phyloP scores from a whole-genome alignment of 2,113 vertebrate genomes.

The Vimba vimba region DNA sequence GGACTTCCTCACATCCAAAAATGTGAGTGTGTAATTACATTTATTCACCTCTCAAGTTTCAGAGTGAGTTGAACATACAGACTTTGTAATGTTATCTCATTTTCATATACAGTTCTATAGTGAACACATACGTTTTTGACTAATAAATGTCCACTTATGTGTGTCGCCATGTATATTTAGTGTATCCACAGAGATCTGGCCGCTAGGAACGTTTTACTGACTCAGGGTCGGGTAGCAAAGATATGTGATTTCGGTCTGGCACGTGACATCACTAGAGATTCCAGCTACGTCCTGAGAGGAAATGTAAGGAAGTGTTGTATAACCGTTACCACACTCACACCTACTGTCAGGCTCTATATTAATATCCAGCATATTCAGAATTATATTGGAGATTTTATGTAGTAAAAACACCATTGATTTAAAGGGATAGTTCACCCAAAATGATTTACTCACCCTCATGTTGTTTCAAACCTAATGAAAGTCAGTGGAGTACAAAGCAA shows the following conservation, averaged over 20 bases:
- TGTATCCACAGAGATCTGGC: slow-evolving; percentile 98
- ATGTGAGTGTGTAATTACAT: slow-evolving; percentile 77
- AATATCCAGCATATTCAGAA: background rate
- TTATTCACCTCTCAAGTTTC: slow-evolving; percentile 11
- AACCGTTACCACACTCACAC: background rate
- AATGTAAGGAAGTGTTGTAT: slow-evolving; percentile 83
- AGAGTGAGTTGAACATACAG: background rate
- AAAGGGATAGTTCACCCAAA: background rate
- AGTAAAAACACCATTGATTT: background rate
- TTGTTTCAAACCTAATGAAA: background rate
- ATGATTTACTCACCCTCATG: background rate
- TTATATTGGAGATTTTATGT: background rate
- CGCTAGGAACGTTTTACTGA: slow-evolving; percentile 94
- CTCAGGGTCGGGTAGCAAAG: slow-evolving; percentile 94
- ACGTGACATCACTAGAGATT: slow-evolving; percentile 95
- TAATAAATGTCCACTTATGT: slow-evolving; percentile 42
- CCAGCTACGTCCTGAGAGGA: slow-evolving; percentile 96
- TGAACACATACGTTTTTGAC: slow-evolving; percentile 29
- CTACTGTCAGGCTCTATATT: background rate
- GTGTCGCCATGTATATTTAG: slow-evolving; percentile 65
- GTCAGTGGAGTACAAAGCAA: background rate
- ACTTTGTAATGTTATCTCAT: background rate
- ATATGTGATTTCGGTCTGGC: slow-evolving; percentile 98
- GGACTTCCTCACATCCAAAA: slow-evolving; percentile 97
- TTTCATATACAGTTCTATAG: background rate